Evolutionary conservation across 2,113 vertebrate species (phyloP), one percentile per base, ranked within the genome.

Genomic region (Hydrochoerus hydrochaeris): DNA sequence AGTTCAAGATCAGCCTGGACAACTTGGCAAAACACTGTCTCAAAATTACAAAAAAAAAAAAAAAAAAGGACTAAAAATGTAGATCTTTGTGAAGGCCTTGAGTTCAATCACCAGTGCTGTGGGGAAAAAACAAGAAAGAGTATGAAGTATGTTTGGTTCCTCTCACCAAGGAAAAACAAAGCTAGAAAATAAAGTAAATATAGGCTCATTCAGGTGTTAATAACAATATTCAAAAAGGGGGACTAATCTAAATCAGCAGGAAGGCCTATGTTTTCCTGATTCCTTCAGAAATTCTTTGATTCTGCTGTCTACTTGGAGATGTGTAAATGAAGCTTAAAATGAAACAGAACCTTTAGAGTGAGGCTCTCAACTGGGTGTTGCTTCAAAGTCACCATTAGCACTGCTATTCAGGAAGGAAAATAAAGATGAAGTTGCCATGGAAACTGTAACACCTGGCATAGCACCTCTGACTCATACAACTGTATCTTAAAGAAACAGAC

Each of bases 361-460:
- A 97, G 91, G 97, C 75, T 60, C 75, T 95, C 35, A 93, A 44
- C 87, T 92, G 92, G 58, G 12, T 97, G 63, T 73, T 90, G 89
- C 82, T 63, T 97, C 96, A 81, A 91, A 96, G 95, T 67, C 86
- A 95, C 80, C 85, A 96, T 97, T 97, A 96, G 80, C 62, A 94
- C 85, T 46, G 85, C 63, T 97, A 92, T 88, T 98, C 96, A 96
- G 91, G 97, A 91, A 85, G 88, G 81, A 96, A 95, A 94, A 91
- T 81, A 75, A 95, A 96, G 92, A 94, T 46, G 46, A 96, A 92
- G 97, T 98, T 98, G 87, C 97, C 96, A 98, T 98, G 92, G 98
- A 91, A 98, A 98, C 97, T 58, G 84, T 95, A 97, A 82, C 93
- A 96, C 90, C 97, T 98, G 95, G 63, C 46, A 89, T 88, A 96